Evolutionary conservation across 2,888 invertebrate genomes (phyloP).

Genomic region (Tenthredo scrophulariae): DNA sequence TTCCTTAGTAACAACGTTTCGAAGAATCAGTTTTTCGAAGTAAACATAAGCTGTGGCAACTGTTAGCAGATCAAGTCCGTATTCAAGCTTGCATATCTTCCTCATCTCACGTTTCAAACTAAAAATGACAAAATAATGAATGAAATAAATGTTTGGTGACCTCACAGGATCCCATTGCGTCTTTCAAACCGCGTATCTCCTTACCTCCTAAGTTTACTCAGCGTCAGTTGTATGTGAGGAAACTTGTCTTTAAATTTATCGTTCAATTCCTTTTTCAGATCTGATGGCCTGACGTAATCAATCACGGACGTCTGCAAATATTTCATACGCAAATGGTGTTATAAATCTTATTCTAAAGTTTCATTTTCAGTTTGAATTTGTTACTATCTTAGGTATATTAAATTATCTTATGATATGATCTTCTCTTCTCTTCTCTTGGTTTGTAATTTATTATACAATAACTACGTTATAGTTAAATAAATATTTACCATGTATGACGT

Average conservation of each 20-base stretch:
- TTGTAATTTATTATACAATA: not conserved
- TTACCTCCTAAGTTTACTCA: constrained; percentile 97
- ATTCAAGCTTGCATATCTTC: constrained; percentile 92
- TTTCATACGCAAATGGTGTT: not conserved
- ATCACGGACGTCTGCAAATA: constrained; percentile 91
- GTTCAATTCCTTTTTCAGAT: constrained; percentile 97
- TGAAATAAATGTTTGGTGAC: not conserved
- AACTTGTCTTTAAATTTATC: constrained; percentile 98
- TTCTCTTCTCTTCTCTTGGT: not conserved
- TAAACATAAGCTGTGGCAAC: constrained; percentile 99
- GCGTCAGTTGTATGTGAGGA: constrained; percentile 95
- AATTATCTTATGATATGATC: not conserved
- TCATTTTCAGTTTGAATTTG: not conserved
- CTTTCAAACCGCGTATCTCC: constrained; percentile 19
- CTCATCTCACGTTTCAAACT: constrained; percentile 98
- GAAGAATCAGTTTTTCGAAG: constrained; percentile 96
- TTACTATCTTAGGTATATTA: not conserved
- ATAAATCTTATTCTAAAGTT: constrained; percentile 21
- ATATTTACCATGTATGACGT: constrained; percentile 88
- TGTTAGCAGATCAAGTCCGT: constrained; percentile 91
- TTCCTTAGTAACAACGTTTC: constrained; percentile 94
- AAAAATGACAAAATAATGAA: constrained; percentile 65
- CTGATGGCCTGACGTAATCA: constrained; percentile 96
- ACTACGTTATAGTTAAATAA: not conserved
- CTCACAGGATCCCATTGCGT: not conserved